Conservation (phyloP, 1,140 invertebrate species). For the Drosophila ananassae region DNA sequence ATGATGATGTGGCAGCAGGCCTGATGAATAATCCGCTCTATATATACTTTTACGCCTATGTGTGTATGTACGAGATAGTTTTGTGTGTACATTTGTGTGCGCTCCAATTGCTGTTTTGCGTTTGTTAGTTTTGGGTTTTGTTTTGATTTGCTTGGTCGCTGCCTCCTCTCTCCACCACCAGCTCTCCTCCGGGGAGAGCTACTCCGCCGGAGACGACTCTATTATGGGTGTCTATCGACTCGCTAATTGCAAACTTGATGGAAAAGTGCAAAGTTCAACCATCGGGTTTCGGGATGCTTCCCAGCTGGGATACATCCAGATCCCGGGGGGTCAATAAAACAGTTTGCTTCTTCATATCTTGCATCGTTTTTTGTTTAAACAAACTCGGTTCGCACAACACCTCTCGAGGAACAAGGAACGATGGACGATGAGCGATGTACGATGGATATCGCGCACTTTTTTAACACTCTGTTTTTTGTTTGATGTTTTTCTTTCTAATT, state of each 20-base stretch:
- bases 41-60: slow-evolving; percentile 30
- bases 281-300: slow-evolving; percentile 22
- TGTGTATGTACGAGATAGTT: slow-evolving; percentile 20
- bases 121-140: slow-evolving; percentile 78
- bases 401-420: neutral
- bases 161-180: slow-evolving; percentile 17
- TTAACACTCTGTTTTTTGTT: slow-evolving; percentile 52
- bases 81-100: slow-evolving; percentile 33
- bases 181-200: slow-evolving; percentile 14
- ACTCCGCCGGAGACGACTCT: slow-evolving; percentile 9
- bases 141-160: slow-evolving; percentile 72
- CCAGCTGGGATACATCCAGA: slow-evolving; percentile 32
- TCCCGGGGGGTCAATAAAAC: slow-evolving; percentile 43
- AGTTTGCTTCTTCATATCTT: slow-evolving; percentile 22
- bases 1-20: slow-evolving; percentile 44
- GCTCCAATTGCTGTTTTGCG: slow-evolving; percentile 54
- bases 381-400: slow-evolving; percentile 18
- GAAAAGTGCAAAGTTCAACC: slow-evolving; percentile 62
- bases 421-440: too few relatives aligned
- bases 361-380: slow-evolving; percentile 35
- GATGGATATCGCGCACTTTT: slow-evolving; percentile 24
- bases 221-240: slow-evolving; percentile 26
- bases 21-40: slow-evolving; percentile 70
- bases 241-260: slow-evolving; percentile 29
- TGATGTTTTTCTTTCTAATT: slow-evolving; percentile 57